Base-by-base conservation (phyloP, 2,888 invertebrate genomes). In the Drosophila ezoana region DNA sequence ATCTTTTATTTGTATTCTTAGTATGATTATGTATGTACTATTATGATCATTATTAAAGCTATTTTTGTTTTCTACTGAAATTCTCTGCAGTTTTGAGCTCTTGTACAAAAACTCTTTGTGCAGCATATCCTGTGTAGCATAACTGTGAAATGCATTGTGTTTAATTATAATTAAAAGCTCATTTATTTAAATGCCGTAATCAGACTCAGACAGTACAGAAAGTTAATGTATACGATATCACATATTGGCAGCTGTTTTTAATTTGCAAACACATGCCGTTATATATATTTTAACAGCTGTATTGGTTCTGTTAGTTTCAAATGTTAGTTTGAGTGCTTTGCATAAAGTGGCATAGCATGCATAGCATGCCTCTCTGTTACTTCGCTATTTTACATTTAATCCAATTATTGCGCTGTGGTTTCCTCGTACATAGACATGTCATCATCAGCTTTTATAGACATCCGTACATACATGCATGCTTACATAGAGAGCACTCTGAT, bases 251-350 rank as follows among this genome's bases (percentile, higher is more conserved):
- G 56, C 52, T 72, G 72, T 57, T 72, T 53, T 53, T 33, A 4
- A 11, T 33, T 33, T n/a, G 28, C 41, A 54, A 37, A 52, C 51
- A 43, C 28, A 44, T 49, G 28, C 18, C n/a, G n/a, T 40, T 28
- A 10, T 72, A 18, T 40, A n/a, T 54, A 56, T 71, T 72, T 56
- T 52, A 48, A 53, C 73, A 73, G 77, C 59, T 76, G 73, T 56
- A 23, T 72, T 64, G 23, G 32, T 35, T 45, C 37, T 69, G 44
- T 47, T 67, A 40, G 41, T 52, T 51, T 35, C 9, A 10, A 49
- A 32, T 58, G 53, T 38, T 57, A 57, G 28, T 18, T 20, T 14
- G 43, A 23, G 23, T 13, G 13, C 13, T 53, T 49, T 43, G 66
- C 37, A 59, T 16, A 47, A 18, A 18, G 6, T 28, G 41, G 14